Evolutionary conservation across 2,113 vertebrate species (phyloP), one percentile per base, ranked within the genome.

Genomic region (Lagopus leucura): DNA sequence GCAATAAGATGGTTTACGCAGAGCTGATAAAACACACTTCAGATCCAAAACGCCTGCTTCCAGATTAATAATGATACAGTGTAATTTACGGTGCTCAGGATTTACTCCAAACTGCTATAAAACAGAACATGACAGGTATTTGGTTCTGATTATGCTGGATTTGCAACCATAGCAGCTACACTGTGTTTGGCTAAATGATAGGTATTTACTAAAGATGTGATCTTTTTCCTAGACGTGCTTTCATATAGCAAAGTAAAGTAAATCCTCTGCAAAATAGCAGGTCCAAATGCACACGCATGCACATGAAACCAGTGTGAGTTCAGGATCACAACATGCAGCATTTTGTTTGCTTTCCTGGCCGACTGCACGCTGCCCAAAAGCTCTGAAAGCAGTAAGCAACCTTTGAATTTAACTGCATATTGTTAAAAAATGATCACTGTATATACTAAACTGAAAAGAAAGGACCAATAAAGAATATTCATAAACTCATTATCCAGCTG

Each of bases 51-150:
- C 4, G 70, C 66, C 82, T 76, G 92, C 58, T 96, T 88, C 85
- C 88, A 96, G 95, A 97, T 97, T 95, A 93, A 96, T 96, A 97
- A 85, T 76, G 94, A 97, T 97, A 96, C 0, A 61, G 58, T 2
- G 6, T 95, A 95, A 97, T 97, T 96, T 96, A 97, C 11, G 3
- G 91, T 92, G 88, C 89, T 24, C 54, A 97, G 87, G 92, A 96
- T 96, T 97, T 96, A 88, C 61, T 93, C 70, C 19, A 43, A 96
- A 97, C 63, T 93, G 85, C 92, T 95, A 67, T 91, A 97, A 97
- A 97, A 96, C 19, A 92, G 91, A 97, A 96, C 1, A 18, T 95
- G 94, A 87, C 88, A 97, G 95, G 78, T 94, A 95, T 97, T 97
- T 96, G 96, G 57, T 96, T 95, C 90, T 91, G 92, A 92, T 97